Evolutionary conservation across 2,797 vertebrate species (phyloP), one percentile per base, ranked within the genome.

Genomic region (Aselliscus stoliczkanus): DNA sequence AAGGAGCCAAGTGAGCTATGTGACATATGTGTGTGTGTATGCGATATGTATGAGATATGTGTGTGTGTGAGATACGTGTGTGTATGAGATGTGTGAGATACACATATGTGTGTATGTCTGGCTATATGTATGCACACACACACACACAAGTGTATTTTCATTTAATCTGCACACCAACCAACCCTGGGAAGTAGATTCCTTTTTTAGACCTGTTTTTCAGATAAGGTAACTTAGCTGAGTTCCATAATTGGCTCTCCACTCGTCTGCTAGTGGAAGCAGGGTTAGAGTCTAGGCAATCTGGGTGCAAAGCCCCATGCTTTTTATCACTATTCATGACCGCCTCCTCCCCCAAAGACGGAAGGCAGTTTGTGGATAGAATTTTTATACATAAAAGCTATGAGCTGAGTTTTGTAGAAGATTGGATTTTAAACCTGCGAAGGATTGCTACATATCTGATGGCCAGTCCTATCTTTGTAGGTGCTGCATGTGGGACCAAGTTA

Each of bases 41-140:
- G n/a, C n/a, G n/a, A 29, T 50, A 60, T 23, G 13, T 47, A 1
- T 70, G n/a, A 44, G 15, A 42, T n/a, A 39, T 4, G 27, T 0
- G 8, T 64, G 31, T 56, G 29, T n/a, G 13, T 70, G n/a, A 44
- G 15, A 42, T n/a, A 39, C 5, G 27, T 0, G 8, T 64, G 31
- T 56, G 29, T n/a, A n/a, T n/a, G n/a, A n/a, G n/a, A n/a, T n/a
- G n/a, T n/a, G n/a, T n/a, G n/a, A n/a, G n/a, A n/a, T n/a, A n/a
- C n/a, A n/a, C n/a, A n/a, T n/a, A n/a, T n/a, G 13, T n/a, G 2
- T 5, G 3, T 47, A 1, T 42, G 47, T 4, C n/a, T 83, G n/a
- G 23, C 4, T 70, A 1, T 27, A 64, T 0, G 9, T 20, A 39
- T 67, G 29, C 1, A 5, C 18, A 8, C 10, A 7, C 18, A 8